Base-by-base conservation (phyloP, 2,888 invertebrate species). In the Platypus cylindrus region DNA sequence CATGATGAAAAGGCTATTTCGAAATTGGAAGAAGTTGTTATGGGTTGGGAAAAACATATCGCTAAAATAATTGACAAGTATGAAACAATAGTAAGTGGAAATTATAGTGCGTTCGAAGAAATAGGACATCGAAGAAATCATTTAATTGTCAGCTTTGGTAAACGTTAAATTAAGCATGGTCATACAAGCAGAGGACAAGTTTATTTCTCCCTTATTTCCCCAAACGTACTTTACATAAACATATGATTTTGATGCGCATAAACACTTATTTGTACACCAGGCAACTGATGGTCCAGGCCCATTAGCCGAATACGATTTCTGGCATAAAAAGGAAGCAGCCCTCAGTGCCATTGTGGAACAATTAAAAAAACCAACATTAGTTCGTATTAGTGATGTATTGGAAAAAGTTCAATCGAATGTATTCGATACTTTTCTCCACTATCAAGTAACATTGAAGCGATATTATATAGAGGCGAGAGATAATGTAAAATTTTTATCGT, bases 231-330 rank as follows among this genome's bases (percentile, higher is more conserved):
- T n/a, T n/a, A n/a, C n/a, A n/a, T n/a, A n/a, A n/a, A n/a, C n/a
- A n/a, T n/a, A n/a, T n/a, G n/a, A n/a, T n/a, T n/a, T n/a, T n/a
- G n/a, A n/a, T n/a, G n/a, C n/a, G n/a, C n/a, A n/a, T n/a, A n/a
- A n/a, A n/a, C n/a, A n/a, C n/a, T n/a, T n/a, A n/a, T n/a, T n/a
- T n/a, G n/a, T 22, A 9, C 3, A 2, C 3, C 2, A 28, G 15
- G 7, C 2, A 28, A 28, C 4, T 11, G 4, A n/a, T 28, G 82
- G 80, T 0, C 72, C 77, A 38, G 83, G 84, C 0, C 89, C 90
- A 0, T 70, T 90, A 34, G 78, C 84, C 0, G 90, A 90, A 55
- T 84, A 83, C 52, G 77, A 78, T 40, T 83, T 82, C 50, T 93
- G 91, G 91, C 71, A 81, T 32, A 78, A 83, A 50, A 68, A 81